These are phyloP conservation scores for Psettodes erumei DNA, from an alignment of 2,113 vertebrate genomes.

Conservation along the genomic window DNA sequence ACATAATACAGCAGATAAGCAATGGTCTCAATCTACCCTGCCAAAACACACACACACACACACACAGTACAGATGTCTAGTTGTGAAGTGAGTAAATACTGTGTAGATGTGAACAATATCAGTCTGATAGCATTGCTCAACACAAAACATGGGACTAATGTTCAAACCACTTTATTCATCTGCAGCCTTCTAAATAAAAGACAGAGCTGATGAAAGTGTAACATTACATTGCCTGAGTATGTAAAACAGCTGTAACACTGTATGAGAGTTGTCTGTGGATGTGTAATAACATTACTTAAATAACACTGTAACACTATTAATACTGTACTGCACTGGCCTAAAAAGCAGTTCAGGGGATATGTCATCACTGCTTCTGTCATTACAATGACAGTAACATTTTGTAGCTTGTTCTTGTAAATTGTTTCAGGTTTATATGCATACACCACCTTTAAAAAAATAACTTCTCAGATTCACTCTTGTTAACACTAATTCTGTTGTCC, in stretches of 20 bases:
- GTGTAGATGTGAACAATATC: neutral
- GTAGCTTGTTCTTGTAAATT: neutral
- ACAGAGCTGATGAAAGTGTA: neutral
- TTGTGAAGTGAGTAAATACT: neutral
- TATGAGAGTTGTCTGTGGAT: neutral
- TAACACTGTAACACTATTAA: neutral
- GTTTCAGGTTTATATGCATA: too few species aligned
- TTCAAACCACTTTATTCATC: neutral
- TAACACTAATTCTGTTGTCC: too few species aligned
- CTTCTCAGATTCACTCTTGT: too few species aligned
- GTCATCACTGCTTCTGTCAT: too few species aligned
- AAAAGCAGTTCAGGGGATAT: neutral
- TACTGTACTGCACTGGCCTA: neutral
- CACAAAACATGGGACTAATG: neutral
- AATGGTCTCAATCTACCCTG: neutral
- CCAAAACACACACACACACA: neutral
- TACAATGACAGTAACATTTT: neutral
- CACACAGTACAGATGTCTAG: neutral
- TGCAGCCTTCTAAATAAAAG: too few species aligned
- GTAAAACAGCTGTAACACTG: neutral
- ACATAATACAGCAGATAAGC: slow-evolving; percentile 55
- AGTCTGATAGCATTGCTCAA: neutral
- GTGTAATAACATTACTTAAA: neutral
- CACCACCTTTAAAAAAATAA: too few species aligned
- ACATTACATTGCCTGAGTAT: neutral